Evolutionary conservation across 1,140 invertebrate genomes (phyloP).

Genomic region (Leucophenga varia): DNA sequence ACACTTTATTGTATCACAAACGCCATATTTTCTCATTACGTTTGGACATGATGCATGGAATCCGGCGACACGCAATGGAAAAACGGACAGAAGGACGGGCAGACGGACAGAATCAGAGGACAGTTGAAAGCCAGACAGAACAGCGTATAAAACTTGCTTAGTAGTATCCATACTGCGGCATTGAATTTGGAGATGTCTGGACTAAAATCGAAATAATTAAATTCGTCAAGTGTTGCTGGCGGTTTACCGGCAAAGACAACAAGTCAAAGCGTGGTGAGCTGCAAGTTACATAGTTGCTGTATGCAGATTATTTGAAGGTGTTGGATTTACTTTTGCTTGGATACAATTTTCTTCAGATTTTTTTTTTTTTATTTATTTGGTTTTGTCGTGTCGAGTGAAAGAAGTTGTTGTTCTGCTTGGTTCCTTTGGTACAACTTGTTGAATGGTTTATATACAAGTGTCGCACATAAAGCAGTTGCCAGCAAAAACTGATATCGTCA

Average conservation of each 20-base stretch:
- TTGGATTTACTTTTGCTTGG: no score
- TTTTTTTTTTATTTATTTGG: background rate
- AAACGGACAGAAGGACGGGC: background rate
- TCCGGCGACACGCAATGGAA: conserved; percentile 23
- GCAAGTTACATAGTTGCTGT: conserved; percentile 14
- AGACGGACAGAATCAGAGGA: no score
- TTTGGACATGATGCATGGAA: conserved; percentile 56
- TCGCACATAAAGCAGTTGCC: conserved; percentile 50
- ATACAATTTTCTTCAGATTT: no score
- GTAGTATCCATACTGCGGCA: no score
- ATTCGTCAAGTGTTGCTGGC: conserved; percentile 56
- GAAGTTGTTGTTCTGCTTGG: no score
- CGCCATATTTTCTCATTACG: conserved; percentile 57
- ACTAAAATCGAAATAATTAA: conserved; percentile 54
- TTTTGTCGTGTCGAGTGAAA: conserved; percentile 1
- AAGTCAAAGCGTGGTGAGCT: background rate
- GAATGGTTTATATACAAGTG: conserved; percentile 50
- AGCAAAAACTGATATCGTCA: conserved; percentile 30
- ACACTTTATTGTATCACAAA: conserved; percentile 57
- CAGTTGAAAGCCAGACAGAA: no score
- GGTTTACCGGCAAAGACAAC: conserved; percentile 16
- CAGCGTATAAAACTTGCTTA: no score
- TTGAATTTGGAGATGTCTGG: background rate
- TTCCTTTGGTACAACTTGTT: no score
- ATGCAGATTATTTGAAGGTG: no score